phyloP scores from a whole-genome alignment of 2,113 vertebrate genomes.

The Passer montanus region DNA sequence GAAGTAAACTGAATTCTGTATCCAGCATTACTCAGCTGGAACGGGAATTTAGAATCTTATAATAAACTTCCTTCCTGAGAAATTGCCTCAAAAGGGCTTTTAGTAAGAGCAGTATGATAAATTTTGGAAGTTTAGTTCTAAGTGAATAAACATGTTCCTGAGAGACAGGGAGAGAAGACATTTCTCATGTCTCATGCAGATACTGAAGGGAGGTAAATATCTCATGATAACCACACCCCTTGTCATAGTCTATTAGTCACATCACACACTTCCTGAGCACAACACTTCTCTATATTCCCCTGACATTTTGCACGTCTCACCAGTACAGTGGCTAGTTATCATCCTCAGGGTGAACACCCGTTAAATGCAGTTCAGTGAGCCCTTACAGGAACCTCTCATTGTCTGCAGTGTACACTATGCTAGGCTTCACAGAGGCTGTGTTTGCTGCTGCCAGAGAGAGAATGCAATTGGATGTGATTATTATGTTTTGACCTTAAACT shows the following conservation, averaged over 20 bases:
- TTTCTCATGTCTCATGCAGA: slow-evolving; percentile 50
- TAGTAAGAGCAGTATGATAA: slow-evolving; percentile 5
- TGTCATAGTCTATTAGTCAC: slow-evolving; percentile 76
- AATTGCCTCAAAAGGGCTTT: slow-evolving; percentile 9
- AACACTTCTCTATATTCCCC: slow-evolving; percentile 60
- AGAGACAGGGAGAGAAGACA: slow-evolving; percentile 16
- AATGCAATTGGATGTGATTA: not conserved
- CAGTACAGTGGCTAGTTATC: slow-evolving; percentile 45
- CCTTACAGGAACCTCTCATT: slow-evolving; percentile 39
- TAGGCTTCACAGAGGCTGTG: slow-evolving; percentile 1
- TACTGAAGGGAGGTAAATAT: slow-evolving; percentile 61
- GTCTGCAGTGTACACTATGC: not conserved
- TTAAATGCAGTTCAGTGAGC: slow-evolving; percentile 28
- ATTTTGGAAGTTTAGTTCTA: not conserved
- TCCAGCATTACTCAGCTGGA: not conserved
- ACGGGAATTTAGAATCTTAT: not conserved
- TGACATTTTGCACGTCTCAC: slow-evolving; percentile 76
- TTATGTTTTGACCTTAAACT: slow-evolving; percentile 12
- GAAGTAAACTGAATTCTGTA: not conserved
- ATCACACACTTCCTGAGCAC: slow-evolving; percentile 67
- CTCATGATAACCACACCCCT: slow-evolving; percentile 73
- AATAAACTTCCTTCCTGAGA: slow-evolving; percentile 26
- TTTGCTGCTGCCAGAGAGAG: slow-evolving; percentile 20
- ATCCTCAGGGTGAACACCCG: slow-evolving; percentile 36
- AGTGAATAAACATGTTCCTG: slow-evolving; percentile 36